Evolutionary conservation across 2,113 vertebrate species (phyloP).

Genomic region (Eubucco bourcierii): DNA sequence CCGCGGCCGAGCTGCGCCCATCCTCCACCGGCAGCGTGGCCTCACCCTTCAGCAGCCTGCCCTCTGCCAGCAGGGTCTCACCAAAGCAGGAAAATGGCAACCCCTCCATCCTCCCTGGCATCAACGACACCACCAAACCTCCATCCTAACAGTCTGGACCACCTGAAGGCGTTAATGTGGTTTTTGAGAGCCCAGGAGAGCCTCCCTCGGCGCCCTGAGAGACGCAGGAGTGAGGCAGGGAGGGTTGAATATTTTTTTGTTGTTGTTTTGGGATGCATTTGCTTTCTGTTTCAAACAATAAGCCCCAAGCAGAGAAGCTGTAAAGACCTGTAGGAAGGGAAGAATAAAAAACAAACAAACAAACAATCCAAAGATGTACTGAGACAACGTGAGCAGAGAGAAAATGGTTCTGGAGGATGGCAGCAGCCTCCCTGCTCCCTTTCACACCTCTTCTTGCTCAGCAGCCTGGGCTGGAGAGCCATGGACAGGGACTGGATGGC

Average conservation of each 20-base stretch:
- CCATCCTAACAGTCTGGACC: constrained; percentile 74
- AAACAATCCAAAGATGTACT: constrained; percentile 48
- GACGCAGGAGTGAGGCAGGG: not conserved
- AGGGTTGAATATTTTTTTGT: not conserved
- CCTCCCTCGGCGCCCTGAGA: not conserved
- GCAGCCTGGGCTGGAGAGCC: not conserved
- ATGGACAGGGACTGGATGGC: not conserved
- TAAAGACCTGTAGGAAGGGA: not conserved
- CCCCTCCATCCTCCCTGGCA: constrained; percentile 51
- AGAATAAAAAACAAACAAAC: not conserved
- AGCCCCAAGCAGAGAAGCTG: not conserved
- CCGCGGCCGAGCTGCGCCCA: constrained; percentile 75
- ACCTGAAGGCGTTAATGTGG: not conserved
- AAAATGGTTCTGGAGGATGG: not conserved
- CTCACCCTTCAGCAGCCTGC: constrained; percentile 78
- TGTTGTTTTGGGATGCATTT: not conserved
- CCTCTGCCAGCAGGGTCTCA: constrained; percentile 77
- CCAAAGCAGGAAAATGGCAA: constrained; percentile 89
- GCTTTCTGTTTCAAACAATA: not conserved
- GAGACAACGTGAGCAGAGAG: not conserved
- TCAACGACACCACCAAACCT: constrained; percentile 80
- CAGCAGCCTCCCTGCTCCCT: not conserved
- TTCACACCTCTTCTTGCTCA: not conserved
- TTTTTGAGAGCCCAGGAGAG: not conserved
- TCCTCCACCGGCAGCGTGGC: constrained; percentile 82